These are phyloP conservation scores for Caenorhabditis drosophilae DNA, from an alignment of 2,888 invertebrate genomes.

Conservation along the genomic window DNA sequence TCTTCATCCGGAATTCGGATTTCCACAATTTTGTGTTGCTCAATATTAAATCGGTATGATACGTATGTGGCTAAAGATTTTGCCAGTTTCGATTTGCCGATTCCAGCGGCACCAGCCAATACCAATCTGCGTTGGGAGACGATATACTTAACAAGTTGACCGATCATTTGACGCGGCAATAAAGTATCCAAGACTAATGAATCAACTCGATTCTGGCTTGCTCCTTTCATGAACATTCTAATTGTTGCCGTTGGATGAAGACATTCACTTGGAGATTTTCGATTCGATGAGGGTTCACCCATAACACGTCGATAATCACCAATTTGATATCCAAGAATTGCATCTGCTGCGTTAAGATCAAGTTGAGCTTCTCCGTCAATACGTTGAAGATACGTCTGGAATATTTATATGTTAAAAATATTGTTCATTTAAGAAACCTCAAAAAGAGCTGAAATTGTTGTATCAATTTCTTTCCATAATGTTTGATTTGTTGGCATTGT, in stretches of 20 bases:
- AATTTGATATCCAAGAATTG: slow-evolving; percentile 89
- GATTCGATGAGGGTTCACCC: slow-evolving; percentile 6
- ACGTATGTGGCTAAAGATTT: slow-evolving; percentile 92
- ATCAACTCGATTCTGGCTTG: slow-evolving; percentile 86
- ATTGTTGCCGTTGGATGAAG: slow-evolving; percentile 57
- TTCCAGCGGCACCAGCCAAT: slow-evolving; percentile 81
- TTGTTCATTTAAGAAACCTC: slow-evolving; percentile 13
- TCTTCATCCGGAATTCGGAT: slow-evolving; percentile 58
- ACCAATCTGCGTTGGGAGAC: slow-evolving; percentile 91
- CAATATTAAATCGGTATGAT: slow-evolving; percentile 70
- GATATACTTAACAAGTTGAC: slow-evolving; percentile 86
- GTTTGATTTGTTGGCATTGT: slow-evolving; percentile 44
- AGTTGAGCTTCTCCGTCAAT: slow-evolving; percentile 90
- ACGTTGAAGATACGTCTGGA: slow-evolving; percentile 78
- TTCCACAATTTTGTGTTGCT: slow-evolving; percentile 51
- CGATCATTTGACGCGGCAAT: slow-evolving; percentile 74
- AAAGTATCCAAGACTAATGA: slow-evolving; percentile 74
- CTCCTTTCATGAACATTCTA: slow-evolving; percentile 70
- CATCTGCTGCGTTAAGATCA: slow-evolving; percentile 80
- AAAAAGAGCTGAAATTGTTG: slow-evolving; percentile 51
- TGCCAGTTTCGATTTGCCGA: slow-evolving; percentile 81
- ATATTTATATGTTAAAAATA: slow-evolving; percentile 76
- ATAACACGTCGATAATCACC: slow-evolving; percentile 70
- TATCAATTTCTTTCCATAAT: slow-evolving; percentile 61
- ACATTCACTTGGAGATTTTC: slow-evolving; percentile 48